These are phyloP conservation scores for Trididemnum miniatum DNA, from an alignment of 23 tunicate genomes.

Conservation along the genomic window DNA sequence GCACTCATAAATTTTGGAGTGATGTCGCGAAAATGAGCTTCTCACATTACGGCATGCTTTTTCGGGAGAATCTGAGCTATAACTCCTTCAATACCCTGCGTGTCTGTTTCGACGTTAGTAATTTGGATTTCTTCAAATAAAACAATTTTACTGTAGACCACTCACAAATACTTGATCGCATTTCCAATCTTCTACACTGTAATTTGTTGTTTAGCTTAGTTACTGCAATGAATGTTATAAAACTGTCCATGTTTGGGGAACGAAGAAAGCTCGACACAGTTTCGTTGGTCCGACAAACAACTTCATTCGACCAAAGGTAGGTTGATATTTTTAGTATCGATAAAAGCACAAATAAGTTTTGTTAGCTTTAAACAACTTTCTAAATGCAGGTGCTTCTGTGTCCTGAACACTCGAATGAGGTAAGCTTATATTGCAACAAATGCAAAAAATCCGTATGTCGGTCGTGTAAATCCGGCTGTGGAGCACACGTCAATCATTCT, in stretches of 20 bases:
- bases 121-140: no score
- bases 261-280: slow-evolving; percentile 75
- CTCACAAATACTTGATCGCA: no score
- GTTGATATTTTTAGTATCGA: no score
- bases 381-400: slow-evolving; percentile 64
- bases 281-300: slow-evolving; percentile 77
- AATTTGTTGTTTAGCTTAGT: slow-evolving; percentile 53
- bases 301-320: slow-evolving; percentile 75
- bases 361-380: background rate
- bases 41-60: no score
- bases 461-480: slow-evolving; percentile 66
- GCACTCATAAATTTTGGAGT: no score
- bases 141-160: no score
- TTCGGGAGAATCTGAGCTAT: no score
- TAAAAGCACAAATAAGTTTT: background rate
- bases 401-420: slow-evolving; percentile 75
- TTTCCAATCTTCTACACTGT: no score
- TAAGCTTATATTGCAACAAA: slow-evolving; percentile 74
- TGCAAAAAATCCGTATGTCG: slow-evolving; percentile 82
- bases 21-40: no score
- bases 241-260: slow-evolving; percentile 80
- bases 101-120: no score
- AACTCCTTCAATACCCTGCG: no score
- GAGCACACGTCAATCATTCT: slow-evolving; percentile 73
- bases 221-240: slow-evolving; percentile 91